phyloP scores from a whole-genome alignment of 2,888 invertebrate species.

The Lepidocyrtoides sp. region DNA sequence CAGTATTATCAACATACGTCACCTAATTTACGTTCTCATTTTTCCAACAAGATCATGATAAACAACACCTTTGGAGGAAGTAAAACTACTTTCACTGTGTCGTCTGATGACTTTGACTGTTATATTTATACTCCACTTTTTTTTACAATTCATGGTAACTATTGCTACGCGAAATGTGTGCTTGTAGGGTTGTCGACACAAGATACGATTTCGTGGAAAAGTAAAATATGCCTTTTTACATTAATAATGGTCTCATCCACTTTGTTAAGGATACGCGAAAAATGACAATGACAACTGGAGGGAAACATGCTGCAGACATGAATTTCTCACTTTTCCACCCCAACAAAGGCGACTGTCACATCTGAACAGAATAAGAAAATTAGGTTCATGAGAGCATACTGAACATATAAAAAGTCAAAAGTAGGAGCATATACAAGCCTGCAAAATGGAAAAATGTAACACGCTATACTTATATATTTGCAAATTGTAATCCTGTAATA shows the following conservation, averaged over 20 bases:
- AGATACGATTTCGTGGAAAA: too few species aligned
- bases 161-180: too few species aligned
- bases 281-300: neutral
- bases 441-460: too few species aligned
- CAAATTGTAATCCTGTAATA: constrained; percentile 24
- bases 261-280: neutral
- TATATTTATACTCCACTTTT: neutral
- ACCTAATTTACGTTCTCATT: constrained; percentile 74
- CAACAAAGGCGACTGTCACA: constrained; percentile 43
- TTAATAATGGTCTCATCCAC: neutral
- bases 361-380: constrained; percentile 18
- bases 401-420: constrained; percentile 40
- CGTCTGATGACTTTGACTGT: neutral
- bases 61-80: constrained; percentile 50
- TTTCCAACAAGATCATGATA: constrained; percentile 44
- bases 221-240: neutral
- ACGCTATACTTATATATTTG: neutral
- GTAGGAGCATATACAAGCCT: neutral
- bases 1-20: constrained; percentile 66
- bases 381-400: constrained; percentile 28
- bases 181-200: too few species aligned
- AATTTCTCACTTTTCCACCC: constrained; percentile 48
- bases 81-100: neutral
- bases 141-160: too few species aligned
- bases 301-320: constrained; percentile 65